Conservation (phyloP, 2,797 vertebrate species). For the Momotus momota region DNA sequence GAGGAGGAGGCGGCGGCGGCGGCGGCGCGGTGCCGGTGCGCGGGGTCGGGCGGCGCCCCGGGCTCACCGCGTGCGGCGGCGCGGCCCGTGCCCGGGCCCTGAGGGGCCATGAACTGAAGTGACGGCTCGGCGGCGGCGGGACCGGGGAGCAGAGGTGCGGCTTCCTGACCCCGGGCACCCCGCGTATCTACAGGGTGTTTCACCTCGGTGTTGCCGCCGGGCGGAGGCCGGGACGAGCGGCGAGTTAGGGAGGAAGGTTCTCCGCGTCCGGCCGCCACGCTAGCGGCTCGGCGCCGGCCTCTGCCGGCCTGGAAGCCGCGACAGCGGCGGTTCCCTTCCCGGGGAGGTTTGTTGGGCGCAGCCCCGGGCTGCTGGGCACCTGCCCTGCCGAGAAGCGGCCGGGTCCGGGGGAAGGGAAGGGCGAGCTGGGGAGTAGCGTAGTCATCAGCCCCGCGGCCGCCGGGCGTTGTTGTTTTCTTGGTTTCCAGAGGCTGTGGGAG, state of each 20-base stretch:
- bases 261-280: neutral
- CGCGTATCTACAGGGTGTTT: fast-evolving
- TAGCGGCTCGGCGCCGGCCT: neutral
- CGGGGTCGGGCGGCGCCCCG: neutral
- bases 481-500: neutral
- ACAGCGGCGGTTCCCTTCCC: neutral
- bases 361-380: neutral
- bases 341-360: neutral
- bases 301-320: neutral
- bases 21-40: neutral
- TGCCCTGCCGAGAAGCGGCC: neutral
- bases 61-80: no score
- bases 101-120: neutral
- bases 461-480: neutral
- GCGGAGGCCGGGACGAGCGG: neutral
- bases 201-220: neutral
- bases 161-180: neutral
- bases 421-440: neutral
- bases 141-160: neutral
- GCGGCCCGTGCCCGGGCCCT: neutral
- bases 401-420: neutral
- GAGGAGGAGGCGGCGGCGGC: neutral
- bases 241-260: neutral
- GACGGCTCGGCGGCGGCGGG: neutral
- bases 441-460: fast-evolving